Percentiles rank a stretch among this genome's conserved stretches.
Conservation (phyloP, 2,888 invertebrate genomes). For the Eledona agricola region DNA sequence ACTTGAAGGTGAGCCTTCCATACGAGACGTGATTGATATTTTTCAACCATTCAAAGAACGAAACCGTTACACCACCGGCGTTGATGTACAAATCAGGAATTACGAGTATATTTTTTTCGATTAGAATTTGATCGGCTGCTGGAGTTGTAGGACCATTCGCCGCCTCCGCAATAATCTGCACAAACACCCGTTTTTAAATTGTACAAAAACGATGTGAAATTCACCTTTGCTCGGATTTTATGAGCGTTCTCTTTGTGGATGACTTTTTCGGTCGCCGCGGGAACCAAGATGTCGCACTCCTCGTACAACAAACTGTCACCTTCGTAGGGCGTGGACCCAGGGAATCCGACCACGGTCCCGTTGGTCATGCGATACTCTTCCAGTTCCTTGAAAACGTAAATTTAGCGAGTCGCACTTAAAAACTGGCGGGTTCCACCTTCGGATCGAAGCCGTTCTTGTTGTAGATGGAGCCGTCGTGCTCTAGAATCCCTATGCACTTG, state of each 20-base stretch:
- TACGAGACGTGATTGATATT: conserved; percentile 98
- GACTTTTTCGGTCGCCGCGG: conserved; percentile 95
- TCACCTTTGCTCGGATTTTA: conserved; percentile 80
- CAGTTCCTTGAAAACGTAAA: conserved; percentile 64
- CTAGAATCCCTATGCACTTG: conserved; percentile 89
- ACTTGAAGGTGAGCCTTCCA: conserved; percentile 93
- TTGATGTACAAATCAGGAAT: conserved; percentile 92
- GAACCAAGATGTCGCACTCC: conserved; percentile 95
- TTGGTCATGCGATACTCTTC: conserved; percentile 88
- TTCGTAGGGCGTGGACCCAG: conserved; percentile 87
- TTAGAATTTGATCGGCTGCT: conserved; percentile 90
- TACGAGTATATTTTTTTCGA: conserved; percentile 86
- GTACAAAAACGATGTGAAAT: too few relatives aligned
- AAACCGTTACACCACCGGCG: conserved; percentile 97
- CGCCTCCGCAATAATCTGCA: conserved; percentile 91
- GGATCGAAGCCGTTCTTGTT: conserved; percentile 95
- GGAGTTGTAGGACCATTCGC: conserved; percentile 98
- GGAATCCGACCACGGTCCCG: conserved; percentile 94
- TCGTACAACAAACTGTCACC: conserved; percentile 84
- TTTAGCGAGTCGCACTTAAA: background rate
- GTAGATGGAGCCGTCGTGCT: conserved; percentile 85
- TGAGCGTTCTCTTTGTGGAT: conserved; percentile 91
- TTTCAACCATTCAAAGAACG: conserved; percentile 99
- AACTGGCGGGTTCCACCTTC: conserved; percentile 58
- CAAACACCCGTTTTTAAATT: too few relatives aligned